Evolutionary conservation across 1,140 invertebrate species (phyloP).

Genomic region (Panulirus ornatus): DNA sequence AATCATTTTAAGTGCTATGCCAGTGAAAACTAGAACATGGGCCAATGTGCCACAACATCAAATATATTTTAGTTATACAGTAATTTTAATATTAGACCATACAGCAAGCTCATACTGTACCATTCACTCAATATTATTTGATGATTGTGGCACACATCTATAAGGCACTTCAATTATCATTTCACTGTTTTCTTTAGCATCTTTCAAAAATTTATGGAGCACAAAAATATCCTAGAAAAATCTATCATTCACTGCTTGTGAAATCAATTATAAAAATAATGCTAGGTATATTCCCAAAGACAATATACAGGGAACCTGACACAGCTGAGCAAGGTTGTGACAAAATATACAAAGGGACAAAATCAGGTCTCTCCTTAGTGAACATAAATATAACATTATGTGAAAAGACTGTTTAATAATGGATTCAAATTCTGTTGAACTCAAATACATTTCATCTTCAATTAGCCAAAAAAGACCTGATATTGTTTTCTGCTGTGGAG

Average conservation of each 20-base stretch:
- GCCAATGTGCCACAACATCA: background rate
- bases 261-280: background rate
- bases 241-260: background rate
- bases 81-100: background rate
- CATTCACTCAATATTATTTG: background rate
- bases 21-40: background rate
- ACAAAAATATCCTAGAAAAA: constrained; percentile 24
- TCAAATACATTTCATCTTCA: background rate
- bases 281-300: background rate
- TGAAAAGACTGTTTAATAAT: background rate
- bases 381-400: background rate
- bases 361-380: constrained; percentile 5
- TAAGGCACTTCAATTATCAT: constrained; percentile 1
- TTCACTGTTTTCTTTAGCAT: background rate
- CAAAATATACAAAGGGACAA: background rate
- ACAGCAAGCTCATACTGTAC: too few species aligned
- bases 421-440: background rate
- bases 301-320: too few species aligned
- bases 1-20: background rate
- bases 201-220: constrained; percentile 4
- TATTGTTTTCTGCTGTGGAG: constrained; percentile 24
- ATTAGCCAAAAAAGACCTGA: constrained; percentile 4
- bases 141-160: background rate
- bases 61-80: background rate
- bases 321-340: constrained; percentile 4